phyloP scores from a whole-genome alignment of 2,888 invertebrate genomes.

The Hirtodrosophila histrioides region DNA sequence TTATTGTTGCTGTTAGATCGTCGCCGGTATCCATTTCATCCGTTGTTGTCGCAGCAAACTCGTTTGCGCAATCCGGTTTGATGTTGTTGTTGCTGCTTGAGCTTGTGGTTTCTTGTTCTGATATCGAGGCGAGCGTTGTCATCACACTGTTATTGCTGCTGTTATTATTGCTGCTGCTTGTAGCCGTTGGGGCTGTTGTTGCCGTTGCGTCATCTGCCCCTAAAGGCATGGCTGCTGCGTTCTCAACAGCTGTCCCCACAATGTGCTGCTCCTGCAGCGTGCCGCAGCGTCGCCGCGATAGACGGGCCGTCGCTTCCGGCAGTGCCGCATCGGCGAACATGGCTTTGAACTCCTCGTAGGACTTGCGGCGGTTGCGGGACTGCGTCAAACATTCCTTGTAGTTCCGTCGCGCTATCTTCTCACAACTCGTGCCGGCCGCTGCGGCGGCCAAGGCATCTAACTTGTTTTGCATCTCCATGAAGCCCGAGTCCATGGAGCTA shows the following conservation, averaged over 20 bases:
- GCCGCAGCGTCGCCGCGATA: conserved; percentile 62
- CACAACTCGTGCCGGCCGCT: conserved; percentile 44
- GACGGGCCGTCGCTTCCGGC: conserved; percentile 37
- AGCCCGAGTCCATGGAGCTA: conserved; percentile 85
- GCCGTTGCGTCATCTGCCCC: conserved; percentile 68
- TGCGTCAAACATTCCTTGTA: conserved; percentile 84
- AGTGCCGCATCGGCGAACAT: conserved; percentile 72
- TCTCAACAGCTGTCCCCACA: conserved; percentile 29
- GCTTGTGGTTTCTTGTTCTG: conserved; percentile 78
- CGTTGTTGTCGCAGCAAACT: conserved; percentile 62
- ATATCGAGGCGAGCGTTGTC: conserved; percentile 80
- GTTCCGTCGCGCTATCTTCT: conserved; percentile 82
- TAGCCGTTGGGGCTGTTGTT: conserved; percentile 26
- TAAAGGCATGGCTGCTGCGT: conserved; percentile 25
- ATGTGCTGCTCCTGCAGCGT: conserved; percentile 64
- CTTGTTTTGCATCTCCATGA: conserved; percentile 84
- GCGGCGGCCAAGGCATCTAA: conserved; percentile 73
- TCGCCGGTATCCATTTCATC: conserved; percentile 81
- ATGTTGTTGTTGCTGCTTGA: conserved; percentile 28
- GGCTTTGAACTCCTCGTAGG: conserved; percentile 85
- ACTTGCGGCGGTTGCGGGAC: conserved; percentile 84
- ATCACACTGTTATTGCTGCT: conserved; percentile 48
- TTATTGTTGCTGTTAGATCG: conserved; percentile 63
- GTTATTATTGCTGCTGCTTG: conserved; percentile 37
- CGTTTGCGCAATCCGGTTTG: conserved; percentile 79